Base-by-base conservation (phyloP, 2,797 vertebrate species). In the Sebastes taczanowskii region DNA sequence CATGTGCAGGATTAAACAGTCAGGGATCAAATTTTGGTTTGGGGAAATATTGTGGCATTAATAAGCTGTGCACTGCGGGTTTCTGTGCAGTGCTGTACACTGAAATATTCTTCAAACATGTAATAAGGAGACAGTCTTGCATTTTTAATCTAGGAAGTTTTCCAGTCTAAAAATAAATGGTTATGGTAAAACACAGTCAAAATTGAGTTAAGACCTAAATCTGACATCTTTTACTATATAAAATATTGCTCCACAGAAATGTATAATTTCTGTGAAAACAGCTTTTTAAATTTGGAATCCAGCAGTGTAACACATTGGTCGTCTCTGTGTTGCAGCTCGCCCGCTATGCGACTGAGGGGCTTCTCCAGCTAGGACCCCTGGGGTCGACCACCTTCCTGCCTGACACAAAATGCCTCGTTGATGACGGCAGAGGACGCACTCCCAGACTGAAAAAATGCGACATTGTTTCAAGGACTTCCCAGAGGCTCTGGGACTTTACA, bases 401-500 rank as follows among this genome's bases (percentile, higher is more conserved):
- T 0, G 98, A 99, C 93, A 99, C 98, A 22, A 99, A 98, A 96
- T 99, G 98, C 86, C 97, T 99, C 9, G 89, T 98, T 2, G 98
- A 99, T 0, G 98, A 99, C 0, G 97, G 97, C 65, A 97, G 96
- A 91, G 97, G 96, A 84, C 97, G 97, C 11, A 95, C 93, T 0
- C 98, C 98, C 0, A 94, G 96, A 27, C 93, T 99, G 90, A 98
- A 96, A 88, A 98, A 97, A 91, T 99, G 98, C 0, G 97, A 99
- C 8, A 91, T 95, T 0, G 95, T 98, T 49, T 91, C 96, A 8
- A 95, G 98, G 81, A 93, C 94, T 2, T 95, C 97, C 0, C 98
- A 99, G 90, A 95, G 96, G 81, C 96, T 99, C 74, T 99, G 98
- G 98, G 97, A 99, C 91, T 99, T 99, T 77, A 98, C 98, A 27